These are phyloP conservation scores for Zeugodacus cucurbitae DNA, from an alignment of 1,140 invertebrate species.

Conservation along the genomic window DNA sequence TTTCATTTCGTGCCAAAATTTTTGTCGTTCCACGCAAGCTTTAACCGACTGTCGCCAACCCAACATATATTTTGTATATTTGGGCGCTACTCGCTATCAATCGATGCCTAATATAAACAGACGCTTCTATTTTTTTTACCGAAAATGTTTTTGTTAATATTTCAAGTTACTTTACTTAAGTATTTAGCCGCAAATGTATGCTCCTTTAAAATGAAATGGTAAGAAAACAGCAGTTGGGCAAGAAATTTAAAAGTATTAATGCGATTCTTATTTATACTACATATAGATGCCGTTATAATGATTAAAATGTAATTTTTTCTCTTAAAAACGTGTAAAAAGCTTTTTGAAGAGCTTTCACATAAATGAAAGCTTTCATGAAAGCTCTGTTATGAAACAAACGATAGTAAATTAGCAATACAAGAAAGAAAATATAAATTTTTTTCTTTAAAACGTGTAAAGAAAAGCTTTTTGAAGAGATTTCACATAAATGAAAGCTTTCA, in stretches of 20 bases:
- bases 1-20: constrained; percentile 7
- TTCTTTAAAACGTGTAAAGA: not conserved
- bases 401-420: no score
- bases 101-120: constrained; percentile 59
- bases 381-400: not conserved
- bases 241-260: no score
- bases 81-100: constrained; percentile 26
- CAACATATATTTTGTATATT: not conserved
- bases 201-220: not conserved
- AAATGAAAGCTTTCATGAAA: not conserved
- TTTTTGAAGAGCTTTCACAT: not conserved
- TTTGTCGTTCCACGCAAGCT: not conserved
- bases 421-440: not conserved
- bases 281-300: not conserved
- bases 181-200: not conserved
- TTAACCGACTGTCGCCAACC: not conserved
- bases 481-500: no score
- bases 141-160: constrained; percentile 43
- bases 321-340: not conserved
- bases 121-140: constrained; percentile 53
- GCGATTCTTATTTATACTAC: no score
- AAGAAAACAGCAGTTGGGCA: not conserved
- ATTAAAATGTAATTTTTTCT: not conserved
- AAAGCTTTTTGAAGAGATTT: not conserved
- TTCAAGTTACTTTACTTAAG: not conserved